Evolutionary conservation across 2,797 vertebrate genomes (phyloP).

Genomic region (Falco rusticolus): DNA sequence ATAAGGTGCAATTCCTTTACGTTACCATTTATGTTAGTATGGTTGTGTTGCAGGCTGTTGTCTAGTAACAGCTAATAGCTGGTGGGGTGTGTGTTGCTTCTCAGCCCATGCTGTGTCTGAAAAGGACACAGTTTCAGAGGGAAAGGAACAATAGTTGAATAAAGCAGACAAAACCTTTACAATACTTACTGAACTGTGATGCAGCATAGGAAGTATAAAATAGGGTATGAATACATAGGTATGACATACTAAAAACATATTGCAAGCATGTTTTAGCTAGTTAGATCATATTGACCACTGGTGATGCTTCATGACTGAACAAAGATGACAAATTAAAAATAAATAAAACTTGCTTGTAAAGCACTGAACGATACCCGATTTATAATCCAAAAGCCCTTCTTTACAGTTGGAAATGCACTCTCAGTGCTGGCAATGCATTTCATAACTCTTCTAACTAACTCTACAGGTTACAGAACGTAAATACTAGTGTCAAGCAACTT

Average conservation of each 20-base stretch:
- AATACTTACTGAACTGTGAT: background rate
- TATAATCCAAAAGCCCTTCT: background rate
- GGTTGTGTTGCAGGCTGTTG: rapidly evolving
- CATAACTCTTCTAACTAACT: background rate
- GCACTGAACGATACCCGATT: background rate
- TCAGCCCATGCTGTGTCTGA: rapidly evolving
- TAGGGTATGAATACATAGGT: too few species aligned
- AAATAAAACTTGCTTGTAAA: background rate
- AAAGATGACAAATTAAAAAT: background rate
- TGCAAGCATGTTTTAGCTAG: background rate
- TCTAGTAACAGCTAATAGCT: background rate
- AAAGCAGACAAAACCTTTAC: background rate
- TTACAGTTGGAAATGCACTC: background rate
- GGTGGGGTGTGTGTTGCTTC: background rate
- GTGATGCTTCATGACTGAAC: background rate
- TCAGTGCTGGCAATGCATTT: background rate
- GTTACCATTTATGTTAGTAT: background rate
- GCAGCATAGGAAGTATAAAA: background rate
- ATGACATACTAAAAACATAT: background rate
- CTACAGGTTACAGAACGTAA: background rate
- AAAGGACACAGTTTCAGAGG: background rate
- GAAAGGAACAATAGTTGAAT: background rate
- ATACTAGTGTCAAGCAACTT: background rate
- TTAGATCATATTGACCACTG: background rate
- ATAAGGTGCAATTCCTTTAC: background rate